Base-by-base conservation (phyloP, 2,113 vertebrate genomes). In the Sphaerodactylus townsendi region DNA sequence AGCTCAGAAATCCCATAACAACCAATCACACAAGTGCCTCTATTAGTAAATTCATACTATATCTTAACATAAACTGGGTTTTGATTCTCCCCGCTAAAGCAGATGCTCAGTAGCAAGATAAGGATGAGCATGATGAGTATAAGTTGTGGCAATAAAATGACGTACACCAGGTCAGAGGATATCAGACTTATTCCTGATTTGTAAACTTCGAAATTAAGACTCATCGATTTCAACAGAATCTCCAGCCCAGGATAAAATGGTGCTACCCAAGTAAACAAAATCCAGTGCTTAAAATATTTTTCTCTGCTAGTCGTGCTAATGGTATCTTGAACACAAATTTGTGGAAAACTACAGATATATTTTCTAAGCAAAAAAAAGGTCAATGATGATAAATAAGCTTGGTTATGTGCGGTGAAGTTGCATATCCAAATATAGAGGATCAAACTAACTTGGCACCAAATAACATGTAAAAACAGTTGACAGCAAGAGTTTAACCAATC, bases 371-470 rank as follows among this genome's bases (percentile, higher is more conserved):
- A 89, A 70, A 56, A 81, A 2, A 1, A 76, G 89, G 83, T 88
- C 88, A 92, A 83, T 81, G 81, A 23, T 66, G 82, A 93, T 71
- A 46, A 53, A 89, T 68, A 91, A 88, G 81, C 85, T 81, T 33
- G 39, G 85, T 87, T 89, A 88, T 41, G 89, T 80, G 82, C 73
- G 90, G 68, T 81, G 75, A 48, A 87, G 89, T 59, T 78, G 88
- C 81, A 84, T 85, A 90, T 88, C 88, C 92, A 94, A 93, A 94
- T 88, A 91, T n/a, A 93, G 93, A n/a, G 46, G 50, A 88, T 88
- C 30, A 79, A 87, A 81, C 79, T 89, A 81, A 77, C 82, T 77
- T 85, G 82, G 84, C 62, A 89, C 83, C 13, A 87, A 85, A 76
- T 76, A 86, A 30, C 56, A 48, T 44, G 76, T 88, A 89, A 91